Conservation (phyloP, 2,888 invertebrate species). For the Mesoligia furuncula region DNA sequence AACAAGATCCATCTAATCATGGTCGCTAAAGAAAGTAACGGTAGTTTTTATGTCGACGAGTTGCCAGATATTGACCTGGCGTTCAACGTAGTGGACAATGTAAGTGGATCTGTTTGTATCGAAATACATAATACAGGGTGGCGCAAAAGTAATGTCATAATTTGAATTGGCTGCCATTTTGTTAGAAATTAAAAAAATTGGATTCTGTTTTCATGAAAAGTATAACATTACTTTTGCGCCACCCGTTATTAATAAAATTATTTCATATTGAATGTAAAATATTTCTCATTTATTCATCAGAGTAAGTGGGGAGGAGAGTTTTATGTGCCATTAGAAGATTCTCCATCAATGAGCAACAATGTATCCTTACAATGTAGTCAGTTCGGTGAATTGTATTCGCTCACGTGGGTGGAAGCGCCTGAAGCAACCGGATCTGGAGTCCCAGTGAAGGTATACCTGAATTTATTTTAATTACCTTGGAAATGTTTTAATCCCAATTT, state of each 20-base stretch:
- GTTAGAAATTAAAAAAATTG: no score
- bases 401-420: conserved; percentile 51
- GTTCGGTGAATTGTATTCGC: conserved; percentile 47
- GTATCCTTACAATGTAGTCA: conserved; percentile 62
- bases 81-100: conserved; percentile 59
- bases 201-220: no score
- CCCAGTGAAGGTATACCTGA: conserved; percentile 70
- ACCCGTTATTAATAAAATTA: no score
- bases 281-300: conserved; percentile 46
- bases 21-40: conserved; percentile 44
- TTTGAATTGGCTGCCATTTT: no score
- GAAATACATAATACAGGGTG: neutral
- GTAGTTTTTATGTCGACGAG: conserved; percentile 42
- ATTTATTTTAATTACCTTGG: neutral
- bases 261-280: neutral
- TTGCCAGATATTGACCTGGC: conserved; percentile 57
- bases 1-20: conserved; percentile 64
- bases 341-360: conserved; percentile 38
- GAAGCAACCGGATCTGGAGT: conserved; percentile 59
- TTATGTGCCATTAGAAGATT: conserved; percentile 61
- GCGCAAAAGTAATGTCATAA: no score
- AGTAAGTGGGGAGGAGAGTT: conserved; percentile 70
- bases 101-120: conserved; percentile 46
- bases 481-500: neutral
- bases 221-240: no score